Conservation (phyloP, 2,888 invertebrate genomes). For the Dicranocentrus wangi region DNA sequence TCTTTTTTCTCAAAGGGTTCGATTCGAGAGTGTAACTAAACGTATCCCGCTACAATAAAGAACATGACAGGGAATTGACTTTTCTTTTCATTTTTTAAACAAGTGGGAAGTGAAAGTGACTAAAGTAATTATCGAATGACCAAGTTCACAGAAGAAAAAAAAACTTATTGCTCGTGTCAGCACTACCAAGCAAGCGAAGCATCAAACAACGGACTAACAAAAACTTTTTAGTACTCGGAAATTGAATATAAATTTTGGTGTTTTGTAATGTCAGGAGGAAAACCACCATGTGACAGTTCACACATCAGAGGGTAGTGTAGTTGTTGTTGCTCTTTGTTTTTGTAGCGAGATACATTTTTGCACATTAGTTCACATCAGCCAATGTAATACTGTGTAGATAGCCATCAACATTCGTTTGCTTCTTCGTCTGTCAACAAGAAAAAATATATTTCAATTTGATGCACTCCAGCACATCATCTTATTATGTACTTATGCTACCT, state of each 20-base stretch:
- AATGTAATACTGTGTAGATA: too few relatives aligned
- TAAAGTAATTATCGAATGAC: constrained; percentile 5
- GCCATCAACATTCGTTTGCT: too few relatives aligned
- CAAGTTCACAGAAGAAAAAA: neutral
- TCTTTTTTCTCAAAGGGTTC: neutral
- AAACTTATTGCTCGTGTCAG: neutral
- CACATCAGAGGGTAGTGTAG: neutral
- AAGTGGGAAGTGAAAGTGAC: constrained; percentile 10
- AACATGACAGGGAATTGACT: constrained; percentile 7
- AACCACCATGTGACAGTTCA: neutral
- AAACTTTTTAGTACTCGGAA: neutral
- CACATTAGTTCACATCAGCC: too few relatives aligned
- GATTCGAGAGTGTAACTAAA: too few relatives aligned
- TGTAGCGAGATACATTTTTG: neutral
- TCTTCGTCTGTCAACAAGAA: too few relatives aligned
- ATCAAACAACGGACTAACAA: neutral
- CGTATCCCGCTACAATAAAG: neutral
- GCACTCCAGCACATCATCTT: too few relatives aligned
- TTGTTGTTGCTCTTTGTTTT: neutral
- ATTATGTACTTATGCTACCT: too few relatives aligned
- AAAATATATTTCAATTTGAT: too few relatives aligned
- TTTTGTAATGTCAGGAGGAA: too few relatives aligned
- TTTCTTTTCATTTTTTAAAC: neutral
- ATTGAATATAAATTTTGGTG: too few relatives aligned
- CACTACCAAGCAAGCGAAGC: neutral